Evolutionary conservation across 2,113 vertebrate genomes (phyloP).

Genomic region (Pteropus alecto): DNA sequence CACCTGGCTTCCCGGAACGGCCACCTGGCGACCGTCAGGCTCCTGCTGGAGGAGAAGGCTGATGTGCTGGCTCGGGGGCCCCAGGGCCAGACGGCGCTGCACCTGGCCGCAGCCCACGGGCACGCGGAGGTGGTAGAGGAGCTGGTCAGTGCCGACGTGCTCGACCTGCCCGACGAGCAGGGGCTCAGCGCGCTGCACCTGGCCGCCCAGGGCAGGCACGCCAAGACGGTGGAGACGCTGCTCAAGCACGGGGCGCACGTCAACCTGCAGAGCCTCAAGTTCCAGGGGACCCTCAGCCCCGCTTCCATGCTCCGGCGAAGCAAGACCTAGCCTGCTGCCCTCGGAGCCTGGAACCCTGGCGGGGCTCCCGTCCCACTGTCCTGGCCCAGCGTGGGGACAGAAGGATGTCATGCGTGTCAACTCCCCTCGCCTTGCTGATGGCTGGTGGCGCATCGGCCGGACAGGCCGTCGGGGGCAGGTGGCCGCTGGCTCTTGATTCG

Average conservation of each 20-base stretch:
- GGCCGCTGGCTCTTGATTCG: fast-evolving
- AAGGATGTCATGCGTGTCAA: fast-evolving
- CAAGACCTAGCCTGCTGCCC: slow-evolving; percentile 75
- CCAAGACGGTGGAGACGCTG: slow-evolving; percentile 84
- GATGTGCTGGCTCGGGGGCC: slow-evolving; percentile 78
- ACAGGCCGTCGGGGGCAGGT: fast-evolving
- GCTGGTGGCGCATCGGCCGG: neutral
- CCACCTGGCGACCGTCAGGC: slow-evolving; percentile 90
- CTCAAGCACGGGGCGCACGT: slow-evolving; percentile 80
- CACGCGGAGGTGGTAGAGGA: slow-evolving; percentile 90
- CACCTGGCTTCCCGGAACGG: slow-evolving; percentile 90
- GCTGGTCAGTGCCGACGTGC: slow-evolving; percentile 82
- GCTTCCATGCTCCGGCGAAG: slow-evolving; percentile 48
- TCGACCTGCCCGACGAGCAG: slow-evolving; percentile 81
- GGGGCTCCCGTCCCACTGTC: neutral
- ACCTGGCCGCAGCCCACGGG: slow-evolving; percentile 89
- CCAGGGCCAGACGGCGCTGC: slow-evolving; percentile 84
- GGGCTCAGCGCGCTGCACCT: slow-evolving; percentile 88
- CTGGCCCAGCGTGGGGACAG: neutral
- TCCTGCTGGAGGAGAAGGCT: slow-evolving; percentile 90
- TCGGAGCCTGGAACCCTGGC: fast-evolving
- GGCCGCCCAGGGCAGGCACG: slow-evolving; percentile 85
- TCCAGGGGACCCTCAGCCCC: slow-evolving; percentile 55
- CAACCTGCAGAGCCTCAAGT: slow-evolving; percentile 71
- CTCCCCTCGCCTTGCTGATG: neutral